Evolutionary conservation across 2,888 invertebrate species (phyloP).

Genomic region (Craniophora ligustri): DNA sequence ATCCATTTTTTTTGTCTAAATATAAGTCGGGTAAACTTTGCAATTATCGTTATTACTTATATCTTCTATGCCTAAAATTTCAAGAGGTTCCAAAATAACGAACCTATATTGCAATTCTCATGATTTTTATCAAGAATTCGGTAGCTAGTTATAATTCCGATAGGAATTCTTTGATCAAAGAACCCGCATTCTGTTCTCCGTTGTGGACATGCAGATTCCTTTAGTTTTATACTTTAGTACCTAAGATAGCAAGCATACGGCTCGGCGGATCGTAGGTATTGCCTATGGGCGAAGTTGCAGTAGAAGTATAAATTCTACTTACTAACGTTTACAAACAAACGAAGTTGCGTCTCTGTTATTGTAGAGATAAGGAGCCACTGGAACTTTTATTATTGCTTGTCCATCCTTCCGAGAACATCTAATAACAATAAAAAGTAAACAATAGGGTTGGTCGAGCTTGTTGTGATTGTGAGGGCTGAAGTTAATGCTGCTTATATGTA

Average conservation of each 20-base stretch:
- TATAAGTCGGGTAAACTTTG: constrained; percentile 16
- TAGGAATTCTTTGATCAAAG: no score
- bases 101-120: not conserved
- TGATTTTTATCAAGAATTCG: no score
- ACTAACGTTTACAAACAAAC: constrained; percentile 48
- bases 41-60: not conserved
- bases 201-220: no score
- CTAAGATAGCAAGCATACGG: no score
- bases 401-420: constrained; percentile 61
- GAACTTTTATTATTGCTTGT: constrained; percentile 44
- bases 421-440: constrained; percentile 62
- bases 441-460: constrained; percentile 33
- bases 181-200: no score
- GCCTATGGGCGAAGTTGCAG: no score
- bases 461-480: not conserved
- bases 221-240: no score
- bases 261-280: no score
- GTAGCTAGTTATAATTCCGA: no score
- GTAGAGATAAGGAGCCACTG: constrained; percentile 36
- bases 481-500: constrained; percentile 12
- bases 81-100: not conserved
- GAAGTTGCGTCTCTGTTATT: constrained; percentile 38
- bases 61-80: not conserved
- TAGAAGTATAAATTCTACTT: not conserved
- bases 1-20: no score